Conservation (phyloP, 2,113 vertebrate genomes). For the Anguilla japonica region DNA sequence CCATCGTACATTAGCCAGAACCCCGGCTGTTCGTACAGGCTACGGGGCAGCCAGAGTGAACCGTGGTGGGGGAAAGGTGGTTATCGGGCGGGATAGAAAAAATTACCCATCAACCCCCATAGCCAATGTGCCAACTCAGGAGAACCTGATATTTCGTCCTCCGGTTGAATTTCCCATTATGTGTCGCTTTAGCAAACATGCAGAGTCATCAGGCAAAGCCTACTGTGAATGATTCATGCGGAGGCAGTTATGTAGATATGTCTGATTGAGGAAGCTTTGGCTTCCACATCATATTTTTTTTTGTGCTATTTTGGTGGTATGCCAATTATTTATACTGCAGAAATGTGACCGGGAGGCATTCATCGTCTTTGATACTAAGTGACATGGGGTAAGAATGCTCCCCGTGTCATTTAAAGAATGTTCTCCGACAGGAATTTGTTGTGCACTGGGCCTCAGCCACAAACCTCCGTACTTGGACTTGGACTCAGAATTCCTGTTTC, state of each 20-base stretch:
- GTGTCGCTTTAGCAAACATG: neutral
- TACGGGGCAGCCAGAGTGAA: neutral
- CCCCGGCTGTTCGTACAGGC: neutral
- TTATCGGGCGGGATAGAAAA: neutral
- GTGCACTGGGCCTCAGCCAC: conserved; percentile 45
- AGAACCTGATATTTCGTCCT: neutral
- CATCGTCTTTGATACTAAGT: neutral
- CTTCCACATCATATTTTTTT: neutral
- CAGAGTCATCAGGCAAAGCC: neutral
- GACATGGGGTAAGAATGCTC: neutral
- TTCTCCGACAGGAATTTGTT: conserved; percentile 47
- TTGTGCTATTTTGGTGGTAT: neutral
- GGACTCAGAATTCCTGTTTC: neutral
- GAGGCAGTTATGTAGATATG: neutral
- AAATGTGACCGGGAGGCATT: neutral
- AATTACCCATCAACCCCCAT: neutral
- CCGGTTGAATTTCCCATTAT: neutral
- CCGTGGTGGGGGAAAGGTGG: no score
- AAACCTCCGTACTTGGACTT: neutral
- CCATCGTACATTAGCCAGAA: conserved; percentile 15
- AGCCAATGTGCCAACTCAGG: neutral
- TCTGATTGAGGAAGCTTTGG: neutral
- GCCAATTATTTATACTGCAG: neutral
- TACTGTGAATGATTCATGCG: neutral
- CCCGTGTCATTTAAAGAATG: neutral